Evolutionary conservation across 1,140 invertebrate genomes (phyloP).

Genomic region (Drosophila malerkotliana): DNA sequence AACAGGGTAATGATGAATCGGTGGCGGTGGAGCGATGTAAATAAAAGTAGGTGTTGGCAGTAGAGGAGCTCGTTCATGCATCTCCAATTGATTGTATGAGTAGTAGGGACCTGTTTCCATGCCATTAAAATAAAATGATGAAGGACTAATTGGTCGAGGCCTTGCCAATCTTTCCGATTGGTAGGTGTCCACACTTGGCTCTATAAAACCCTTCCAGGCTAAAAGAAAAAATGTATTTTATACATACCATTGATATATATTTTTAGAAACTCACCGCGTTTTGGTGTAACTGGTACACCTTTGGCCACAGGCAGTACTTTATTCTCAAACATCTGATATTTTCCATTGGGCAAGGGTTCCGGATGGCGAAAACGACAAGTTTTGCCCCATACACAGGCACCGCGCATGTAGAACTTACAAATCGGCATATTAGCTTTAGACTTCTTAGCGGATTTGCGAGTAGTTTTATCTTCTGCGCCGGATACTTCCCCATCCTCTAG

Average conservation of each 20-base stretch:
- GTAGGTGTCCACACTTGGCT: not conserved
- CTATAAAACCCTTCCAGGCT: not conserved
- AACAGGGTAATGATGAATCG: not conserved
- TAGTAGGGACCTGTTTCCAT: conserved; percentile 49
- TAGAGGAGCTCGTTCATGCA: not conserved
- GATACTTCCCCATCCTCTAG: conserved; percentile 57
- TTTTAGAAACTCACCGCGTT: not conserved
- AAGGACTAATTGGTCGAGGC: not conserved
- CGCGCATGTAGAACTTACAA: conserved; percentile 36
- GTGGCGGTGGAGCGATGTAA: not conserved
- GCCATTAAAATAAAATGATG: not conserved
- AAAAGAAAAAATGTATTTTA: not conserved
- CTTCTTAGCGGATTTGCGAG: not conserved
- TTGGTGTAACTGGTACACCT: not conserved
- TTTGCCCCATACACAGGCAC: conserved; percentile 35
- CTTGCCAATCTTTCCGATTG: not conserved
- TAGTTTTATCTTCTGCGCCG: not conserved
- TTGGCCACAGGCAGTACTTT: conserved; percentile 11
- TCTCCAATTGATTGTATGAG: not conserved
- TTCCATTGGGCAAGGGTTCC: conserved; percentile 1
- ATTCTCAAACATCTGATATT: conserved; percentile 59
- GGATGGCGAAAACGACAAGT: conserved; percentile 45
- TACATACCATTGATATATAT: not conserved
- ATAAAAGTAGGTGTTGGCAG: conserved; percentile 26
- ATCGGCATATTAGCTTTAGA: conserved; percentile 5